Percentiles rank a stretch among this genome's conserved stretches.
Conservation (phyloP, 2,888 invertebrate genomes). For the Thera obeliscata region DNA sequence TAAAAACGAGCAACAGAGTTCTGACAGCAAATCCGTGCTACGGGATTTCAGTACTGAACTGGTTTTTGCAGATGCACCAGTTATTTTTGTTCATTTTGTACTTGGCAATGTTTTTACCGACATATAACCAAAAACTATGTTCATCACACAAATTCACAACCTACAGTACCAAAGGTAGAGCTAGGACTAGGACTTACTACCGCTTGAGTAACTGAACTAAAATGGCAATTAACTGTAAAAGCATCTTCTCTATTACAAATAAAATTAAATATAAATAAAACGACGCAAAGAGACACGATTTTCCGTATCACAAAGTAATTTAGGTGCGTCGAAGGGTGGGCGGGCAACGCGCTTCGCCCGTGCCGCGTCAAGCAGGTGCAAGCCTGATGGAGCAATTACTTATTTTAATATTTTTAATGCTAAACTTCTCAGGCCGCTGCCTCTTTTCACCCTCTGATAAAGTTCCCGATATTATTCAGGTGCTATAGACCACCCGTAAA, state of each 20-base stretch:
- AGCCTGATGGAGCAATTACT: conserved; percentile 77
- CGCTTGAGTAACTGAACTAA: no score
- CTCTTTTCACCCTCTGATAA: conserved; percentile 60
- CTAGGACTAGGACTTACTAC: no score
- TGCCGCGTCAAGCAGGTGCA: conserved; percentile 69
- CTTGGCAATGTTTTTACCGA: no score
- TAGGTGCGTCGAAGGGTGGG: conserved; percentile 54
- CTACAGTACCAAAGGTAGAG: no score
- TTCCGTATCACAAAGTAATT: conserved; percentile 66
- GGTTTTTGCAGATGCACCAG: no score
- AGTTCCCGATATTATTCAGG: conserved; percentile 60
- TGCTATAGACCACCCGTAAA: conserved; percentile 45
- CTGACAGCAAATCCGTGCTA: not conserved
- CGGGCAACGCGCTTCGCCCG: conserved; percentile 38
- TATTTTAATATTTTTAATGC: conserved; percentile 79
- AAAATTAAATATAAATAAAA: conserved; percentile 42
- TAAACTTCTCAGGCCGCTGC: conserved; percentile 56
- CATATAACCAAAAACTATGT: no score
- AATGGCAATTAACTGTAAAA: no score
- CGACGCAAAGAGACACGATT: conserved; percentile 53
- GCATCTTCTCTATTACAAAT: no score
- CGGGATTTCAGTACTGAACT: no score
- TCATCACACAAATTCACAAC: no score
- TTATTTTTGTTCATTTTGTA: no score
- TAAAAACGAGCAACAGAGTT: not conserved